Evolutionary conservation across 2,888 invertebrate species (phyloP), one percentile per base, ranked within the genome.

Genomic region (Pogonocherus hispidulus): DNA sequence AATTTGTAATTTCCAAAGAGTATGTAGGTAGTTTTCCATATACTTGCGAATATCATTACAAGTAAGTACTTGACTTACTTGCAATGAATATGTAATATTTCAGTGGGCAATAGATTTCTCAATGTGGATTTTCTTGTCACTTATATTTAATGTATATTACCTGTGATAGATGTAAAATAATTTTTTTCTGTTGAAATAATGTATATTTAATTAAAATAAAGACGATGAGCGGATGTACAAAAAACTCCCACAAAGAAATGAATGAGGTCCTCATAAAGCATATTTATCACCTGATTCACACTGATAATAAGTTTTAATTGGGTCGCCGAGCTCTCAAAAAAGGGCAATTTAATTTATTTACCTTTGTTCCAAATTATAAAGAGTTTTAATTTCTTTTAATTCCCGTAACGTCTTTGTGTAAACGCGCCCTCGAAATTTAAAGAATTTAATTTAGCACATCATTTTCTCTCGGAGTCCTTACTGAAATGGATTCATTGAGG

Each of bases 361-460:
- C 52, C 32, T 52, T 52, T 32, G 52, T 52, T 52, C 32, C 16
- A 9, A 32, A 52, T 32, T 52, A 32, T 32, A 52, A 52, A 27
- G 52, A 52, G 32, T 52, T 52, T 71, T 68, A 65, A 67, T 65
- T 55, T 57, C 47, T 56, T 49, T 56, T 35, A 63, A 37, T 46
- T 55, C 47, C 60, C 11, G 23, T 49, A 69, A 69, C 64, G 54
- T 44, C 68, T 65, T 65, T 65, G 54, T 68, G 60, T 54, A 32
- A 47, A 27, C 59, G 55, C 52, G 65, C 49, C 60, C 46, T 65
- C 65, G 65, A 54, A 66, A 62, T 62, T 44, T 66, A 57, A 52
- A 66, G 69, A 57, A 66, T 63, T 66, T 66, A 66, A 57, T 65
- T 65, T 62, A 52, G 52, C 52, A 52, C 32, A 52, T 52, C 16